Conservation (phyloP, 1,140 invertebrate species). For the Camponotus floridanus region DNA sequence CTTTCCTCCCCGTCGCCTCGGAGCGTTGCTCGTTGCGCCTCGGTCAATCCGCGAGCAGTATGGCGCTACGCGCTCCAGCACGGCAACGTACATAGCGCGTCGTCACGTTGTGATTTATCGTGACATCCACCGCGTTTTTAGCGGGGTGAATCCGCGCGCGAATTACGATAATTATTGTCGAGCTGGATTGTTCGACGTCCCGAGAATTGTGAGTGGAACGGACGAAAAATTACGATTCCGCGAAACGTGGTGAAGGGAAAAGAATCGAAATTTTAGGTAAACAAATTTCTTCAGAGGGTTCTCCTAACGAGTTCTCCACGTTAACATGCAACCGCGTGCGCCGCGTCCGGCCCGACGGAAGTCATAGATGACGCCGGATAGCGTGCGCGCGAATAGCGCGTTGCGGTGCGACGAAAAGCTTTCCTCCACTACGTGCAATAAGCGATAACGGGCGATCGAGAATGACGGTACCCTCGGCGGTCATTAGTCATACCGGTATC, state of each 20-base stretch:
- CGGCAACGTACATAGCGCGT: constrained; percentile 72
- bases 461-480: background rate
- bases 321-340: constrained; percentile 65
- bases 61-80: constrained; percentile 84
- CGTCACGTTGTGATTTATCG: constrained; percentile 28
- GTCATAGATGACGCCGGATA: constrained; percentile 45
- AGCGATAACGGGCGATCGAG: constrained; percentile 30
- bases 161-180: constrained; percentile 37
- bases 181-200: background rate
- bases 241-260: background rate
- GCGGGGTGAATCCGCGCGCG: constrained; percentile 55
- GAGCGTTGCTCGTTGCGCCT: constrained; percentile 80
- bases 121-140: constrained; percentile 10
- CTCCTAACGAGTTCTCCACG: background rate
- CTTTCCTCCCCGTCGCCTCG: constrained; percentile 36
- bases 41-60: constrained; percentile 85
- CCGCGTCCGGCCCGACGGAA: constrained; percentile 37
- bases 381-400: constrained; percentile 34
- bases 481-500: background rate
- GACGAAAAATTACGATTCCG: background rate
- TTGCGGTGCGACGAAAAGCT: constrained; percentile 35
- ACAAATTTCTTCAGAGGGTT: background rate
- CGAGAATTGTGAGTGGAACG: background rate
- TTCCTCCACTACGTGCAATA: constrained; percentile 17
- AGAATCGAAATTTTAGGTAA: background rate